Conservation (phyloP, 2,888 invertebrate genomes). For the Ormyrus nitidulus region DNA sequence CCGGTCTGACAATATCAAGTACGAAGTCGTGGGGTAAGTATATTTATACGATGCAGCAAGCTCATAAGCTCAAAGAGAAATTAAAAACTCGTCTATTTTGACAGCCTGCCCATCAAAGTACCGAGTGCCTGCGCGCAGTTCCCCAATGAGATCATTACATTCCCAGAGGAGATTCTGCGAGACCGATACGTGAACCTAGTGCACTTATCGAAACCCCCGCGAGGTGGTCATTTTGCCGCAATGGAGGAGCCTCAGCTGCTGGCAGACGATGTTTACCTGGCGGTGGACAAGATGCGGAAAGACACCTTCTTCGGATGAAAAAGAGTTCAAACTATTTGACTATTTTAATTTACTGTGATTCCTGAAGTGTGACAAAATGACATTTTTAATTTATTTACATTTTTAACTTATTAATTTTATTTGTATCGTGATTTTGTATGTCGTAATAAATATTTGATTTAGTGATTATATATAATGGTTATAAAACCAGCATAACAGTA, state of each 20-base stretch:
- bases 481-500: too few species aligned
- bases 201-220: slow-evolving; percentile 64
- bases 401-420: too few species aligned
- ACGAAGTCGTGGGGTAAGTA: slow-evolving; percentile 40
- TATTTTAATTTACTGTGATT: too few species aligned
- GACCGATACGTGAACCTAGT: slow-evolving; percentile 69
- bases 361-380: too few species aligned
- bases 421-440: too few species aligned
- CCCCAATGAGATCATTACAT: slow-evolving; percentile 67
- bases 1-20: not conserved
- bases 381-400: too few species aligned
- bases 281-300: slow-evolving; percentile 58
- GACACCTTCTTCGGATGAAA: too few species aligned
- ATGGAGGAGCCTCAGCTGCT: slow-evolving; percentile 69
- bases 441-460: too few species aligned
- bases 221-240: slow-evolving; percentile 73
- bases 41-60: too few species aligned
- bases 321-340: too few species aligned
- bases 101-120: slow-evolving; percentile 63
- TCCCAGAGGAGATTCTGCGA: slow-evolving; percentile 62
- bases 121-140: slow-evolving; percentile 71
- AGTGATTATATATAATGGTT: too few species aligned
- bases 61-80: not conserved
- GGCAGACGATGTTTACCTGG: slow-evolving; percentile 68
- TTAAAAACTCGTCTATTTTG: slow-evolving; percentile 1